Base-by-base conservation (phyloP, 1,140 invertebrate species). In the Drosophila bifasciata region DNA sequence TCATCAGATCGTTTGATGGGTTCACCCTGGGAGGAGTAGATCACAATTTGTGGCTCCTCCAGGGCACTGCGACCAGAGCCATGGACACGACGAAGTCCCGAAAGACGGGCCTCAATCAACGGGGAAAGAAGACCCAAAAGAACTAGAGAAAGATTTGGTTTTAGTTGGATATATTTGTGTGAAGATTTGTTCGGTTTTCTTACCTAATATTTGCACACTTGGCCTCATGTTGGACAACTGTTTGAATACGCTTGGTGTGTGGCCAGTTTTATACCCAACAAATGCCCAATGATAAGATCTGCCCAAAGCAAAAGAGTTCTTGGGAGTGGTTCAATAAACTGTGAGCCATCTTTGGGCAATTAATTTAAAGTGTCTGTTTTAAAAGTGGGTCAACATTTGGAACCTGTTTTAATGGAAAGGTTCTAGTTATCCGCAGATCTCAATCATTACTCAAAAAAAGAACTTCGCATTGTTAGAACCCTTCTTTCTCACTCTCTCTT, bases 231-330 rank as follows among this genome's bases (percentile, higher is more conserved):
- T 59, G 5, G 17, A 7, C 41, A 25, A 86, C 67, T 86, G 61
- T 67, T 48, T 23, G 9, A 2, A 8, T 46, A 25, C 9, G n/a
- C 11, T 39, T 49, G 7, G 0, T 6, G 17, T 7, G 32, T 19
- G 7, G n/a, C 3, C 1, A 1, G 73, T 85, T 85, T 86, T 84
- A 84, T 84, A 84, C 53, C 28, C 21, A 9, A 59, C 23, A 44
- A 19, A 41, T 21, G 2, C 13, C 1, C 15, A 16, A 11, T 21
- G 72, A 76, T 80, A 46, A 60, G 7, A 77, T 76, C 56, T 41
- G 49, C 39, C 15, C n/a, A 39, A 73, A 86, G 81, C 16, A 39
- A 73, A 80, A 81, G 51, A 25, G 32, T 59, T 62, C 55, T 80
- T 13, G 19, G 1, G 48, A 39, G 45, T 55, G 7, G 28, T 79